phyloP scores from a whole-genome alignment of 2,797 vertebrate species.

The Esox masquinongy region DNA sequence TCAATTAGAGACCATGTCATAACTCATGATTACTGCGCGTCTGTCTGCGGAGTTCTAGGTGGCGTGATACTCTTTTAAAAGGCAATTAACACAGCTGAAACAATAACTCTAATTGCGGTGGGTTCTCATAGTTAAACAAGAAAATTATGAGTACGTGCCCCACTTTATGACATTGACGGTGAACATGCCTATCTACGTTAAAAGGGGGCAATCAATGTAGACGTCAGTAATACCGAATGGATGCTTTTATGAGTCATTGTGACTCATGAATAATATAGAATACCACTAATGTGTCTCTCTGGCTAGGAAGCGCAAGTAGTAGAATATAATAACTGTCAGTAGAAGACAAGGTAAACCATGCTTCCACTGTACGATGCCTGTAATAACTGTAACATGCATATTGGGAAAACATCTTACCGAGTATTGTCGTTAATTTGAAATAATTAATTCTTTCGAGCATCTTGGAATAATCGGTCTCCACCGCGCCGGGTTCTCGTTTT shows the following conservation, averaged over 20 bases:
- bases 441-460: conserved; percentile 42
- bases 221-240: conserved; percentile 41
- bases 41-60: conserved; percentile 11
- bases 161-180: not conserved
- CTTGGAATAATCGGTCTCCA: conserved; percentile 32
- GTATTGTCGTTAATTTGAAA: conserved; percentile 33
- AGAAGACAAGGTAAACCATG: not conserved
- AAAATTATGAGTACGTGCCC: conserved; percentile 27
- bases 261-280: conserved; percentile 35
- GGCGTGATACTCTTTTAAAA: conserved; percentile 6
- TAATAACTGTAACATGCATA: not conserved
- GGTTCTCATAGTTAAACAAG: conserved; percentile 32
- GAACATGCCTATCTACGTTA: not conserved
- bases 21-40: not conserved
- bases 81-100: conserved; percentile 23
- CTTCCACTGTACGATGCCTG: not conserved
- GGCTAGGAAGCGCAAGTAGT: conserved; percentile 21
- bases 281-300: not conserved
- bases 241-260: conserved; percentile 32
- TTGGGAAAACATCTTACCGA: conserved; percentile 45
- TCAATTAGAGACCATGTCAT: not conserved
- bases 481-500: conserved; percentile 21
- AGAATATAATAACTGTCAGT: not conserved
- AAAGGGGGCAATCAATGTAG: not conserved
- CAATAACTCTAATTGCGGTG: conserved; percentile 28